A percentile compares a stretch with the other conserved stretches of the same genome.
phyloP scores from a whole-genome alignment of 2,888 invertebrate genomes.

The Aphrophora alni region DNA sequence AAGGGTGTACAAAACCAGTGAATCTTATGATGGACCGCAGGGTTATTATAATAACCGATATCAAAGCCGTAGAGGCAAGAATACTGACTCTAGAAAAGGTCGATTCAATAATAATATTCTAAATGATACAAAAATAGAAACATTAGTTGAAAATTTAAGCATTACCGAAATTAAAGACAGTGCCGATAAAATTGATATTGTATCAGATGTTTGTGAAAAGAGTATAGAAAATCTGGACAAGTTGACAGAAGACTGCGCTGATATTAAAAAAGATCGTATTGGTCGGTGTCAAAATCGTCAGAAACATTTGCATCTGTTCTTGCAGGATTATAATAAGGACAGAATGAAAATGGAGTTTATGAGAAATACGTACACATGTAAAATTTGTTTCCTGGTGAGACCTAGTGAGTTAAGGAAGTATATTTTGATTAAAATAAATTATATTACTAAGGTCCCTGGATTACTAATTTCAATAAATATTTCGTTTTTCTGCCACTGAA shows the following conservation, averaged over 20 bases:
- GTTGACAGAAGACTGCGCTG: no score
- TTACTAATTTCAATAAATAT: no score
- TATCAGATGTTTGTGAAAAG: no score
- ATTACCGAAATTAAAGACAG: neutral
- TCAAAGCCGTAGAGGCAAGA: neutral
- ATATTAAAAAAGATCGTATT: neutral
- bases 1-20: neutral
- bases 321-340: conserved; percentile 54
- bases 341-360: conserved; percentile 56
- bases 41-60: neutral
- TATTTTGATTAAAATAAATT: no score
- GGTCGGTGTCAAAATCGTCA: neutral
- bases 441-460: no score
- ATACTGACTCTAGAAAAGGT: neutral
- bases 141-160: neutral
- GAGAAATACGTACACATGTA: conserved; percentile 58
- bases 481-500: no score
- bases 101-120: neutral
- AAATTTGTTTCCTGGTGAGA: conserved; percentile 61
- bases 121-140: neutral
- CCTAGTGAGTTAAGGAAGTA: no score
- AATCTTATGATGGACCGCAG: neutral
- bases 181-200: neutral
- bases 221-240: no score
- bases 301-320: neutral